Evolutionary conservation across 2,888 invertebrate genomes (phyloP), one percentile per base, ranked within the genome.

Genomic region (Tineola bisselliella): DNA sequence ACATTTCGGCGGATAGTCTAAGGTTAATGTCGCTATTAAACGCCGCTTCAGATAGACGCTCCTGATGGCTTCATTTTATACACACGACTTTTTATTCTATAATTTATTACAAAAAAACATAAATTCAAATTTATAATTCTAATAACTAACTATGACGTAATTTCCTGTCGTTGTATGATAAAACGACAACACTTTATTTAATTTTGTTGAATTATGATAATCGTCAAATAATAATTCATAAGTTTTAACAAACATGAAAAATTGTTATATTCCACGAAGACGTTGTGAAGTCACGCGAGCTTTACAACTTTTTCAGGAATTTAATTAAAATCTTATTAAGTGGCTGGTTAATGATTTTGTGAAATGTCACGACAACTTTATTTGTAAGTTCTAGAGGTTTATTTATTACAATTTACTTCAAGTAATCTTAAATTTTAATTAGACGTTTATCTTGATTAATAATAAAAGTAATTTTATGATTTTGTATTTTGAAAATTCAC

Each of bases 271-370:
- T 48, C 10, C 48, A 48, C 48, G 48, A 48, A 48, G 6, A 8
- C 48, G 48, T 48, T 10, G 48, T 10, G 48, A 15, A 13, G 15
- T 48, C 48, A 48, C 48, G 48, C 48, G 48, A 48, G 3, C 13
- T 17, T 13, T 17, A 17, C 17, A 17, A 6, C 15, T 48, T 48
- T 43, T 48, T 48, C 48, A 48, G 15, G 48, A 48, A 48, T 48
- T 48, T 48, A 48, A 48, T 48, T 48, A 48, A 17, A 48, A 48
- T 48, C 48, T 48, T 48, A 48, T 17, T 48, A 48, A 17, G 48
- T 48, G 48, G 15, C 48, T 15, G 48, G 48, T 48, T 48, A 48
- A 48, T 17, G 48, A 48, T 48, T 48, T 48, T 17, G 2, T 38
- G 38, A 38, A 38, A 38, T 10, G 17, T 17, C 48, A 48, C 48